Evolutionary conservation across 2,797 vertebrate genomes (phyloP), one percentile per base, ranked within the genome.

Genomic region (Acanthis flammea): DNA sequence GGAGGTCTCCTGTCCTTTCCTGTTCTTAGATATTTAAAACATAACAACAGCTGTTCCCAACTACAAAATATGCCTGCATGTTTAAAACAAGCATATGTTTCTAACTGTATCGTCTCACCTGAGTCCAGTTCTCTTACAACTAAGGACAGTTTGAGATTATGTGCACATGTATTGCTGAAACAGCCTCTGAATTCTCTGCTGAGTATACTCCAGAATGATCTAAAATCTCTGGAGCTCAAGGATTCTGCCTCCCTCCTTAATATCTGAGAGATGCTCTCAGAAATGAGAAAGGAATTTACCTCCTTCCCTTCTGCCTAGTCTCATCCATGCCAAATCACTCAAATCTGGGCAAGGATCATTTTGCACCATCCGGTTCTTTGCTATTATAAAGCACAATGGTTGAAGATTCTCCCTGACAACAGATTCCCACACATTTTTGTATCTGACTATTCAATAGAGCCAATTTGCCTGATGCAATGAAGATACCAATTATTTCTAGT

Each of bases 81-180:
- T 94, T 91, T 81, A 95, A 77, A 83, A 30, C 28, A 83, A 92
- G 45, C 77, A 86, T 92, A 95, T 89, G 83, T 66, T 94, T 79
- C 48, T 84, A 86, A 81, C 42, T 53, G 57, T 48, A 45, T 66
- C 79, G 39, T 75, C 54, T 89, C 72, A 95, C 93, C 80, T 89
- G 83, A 92, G 79, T 57, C 82, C 61, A 92, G 66, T 84, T 92
- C 42, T 76, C 28, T 78, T 78, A 70, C 67, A 92, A 16, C 31
- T 85, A 61, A 51, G 51, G 35, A 86, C 54, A 65, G 67, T 88
- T 66, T 84, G 24, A 33, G 71, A 82, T 94, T 92, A 86, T 87
- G 60, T 75, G 53, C 57, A 58, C 48, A 55, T 31, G 35, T 53
- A 55, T 37, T 33, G 33, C n/a, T 92, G 30, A 90, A 94, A 93